Evolutionary conservation across 2,113 vertebrate genomes (phyloP).

Genomic region (Hippolais icterina): DNA sequence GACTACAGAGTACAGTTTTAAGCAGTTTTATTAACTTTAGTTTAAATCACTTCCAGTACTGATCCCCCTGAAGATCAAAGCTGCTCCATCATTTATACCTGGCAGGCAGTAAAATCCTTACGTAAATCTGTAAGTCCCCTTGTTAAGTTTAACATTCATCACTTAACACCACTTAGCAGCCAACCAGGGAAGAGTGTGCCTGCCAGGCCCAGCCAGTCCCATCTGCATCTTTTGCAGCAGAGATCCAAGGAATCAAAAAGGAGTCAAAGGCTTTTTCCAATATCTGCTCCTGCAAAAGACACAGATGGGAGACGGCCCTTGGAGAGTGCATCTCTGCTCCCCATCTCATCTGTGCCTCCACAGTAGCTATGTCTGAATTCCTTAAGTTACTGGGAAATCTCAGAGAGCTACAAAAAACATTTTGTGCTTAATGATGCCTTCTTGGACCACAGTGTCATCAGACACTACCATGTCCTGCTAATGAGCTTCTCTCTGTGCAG

Average conservation of each 20-base stretch:
- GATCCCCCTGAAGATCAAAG: slow-evolving; percentile 66
- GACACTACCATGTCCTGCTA: slow-evolving; percentile 53
- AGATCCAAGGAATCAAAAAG: not conserved
- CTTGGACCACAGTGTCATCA: slow-evolving; percentile 58
- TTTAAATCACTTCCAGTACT: slow-evolving; percentile 59
- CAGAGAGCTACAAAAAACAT: slow-evolving; percentile 44
- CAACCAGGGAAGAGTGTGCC: not conserved
- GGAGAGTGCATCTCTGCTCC: not conserved
- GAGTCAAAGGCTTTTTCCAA: not conserved
- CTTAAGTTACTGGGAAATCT: slow-evolving; percentile 44
- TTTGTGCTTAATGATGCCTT: slow-evolving; percentile 69
- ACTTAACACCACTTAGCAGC: slow-evolving; percentile 59
- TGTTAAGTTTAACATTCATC: slow-evolving; percentile 70
- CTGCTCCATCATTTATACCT: slow-evolving; percentile 61
- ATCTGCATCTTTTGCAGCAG: not conserved
- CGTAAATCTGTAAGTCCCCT: slow-evolving; percentile 61
- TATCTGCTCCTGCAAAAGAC: not conserved
- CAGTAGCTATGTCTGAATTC: slow-evolving; percentile 2
- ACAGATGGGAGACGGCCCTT: not conserved
- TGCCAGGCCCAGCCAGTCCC: not conserved
- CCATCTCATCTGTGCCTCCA: not conserved
- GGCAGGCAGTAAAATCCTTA: slow-evolving; percentile 69
- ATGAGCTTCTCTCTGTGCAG: slow-evolving; percentile 61
- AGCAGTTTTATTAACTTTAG: slow-evolving; percentile 66
- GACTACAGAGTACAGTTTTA: slow-evolving; percentile 43